Evolutionary conservation across 2,888 invertebrate species (phyloP).

Genomic region (Andrena flavipes): DNA sequence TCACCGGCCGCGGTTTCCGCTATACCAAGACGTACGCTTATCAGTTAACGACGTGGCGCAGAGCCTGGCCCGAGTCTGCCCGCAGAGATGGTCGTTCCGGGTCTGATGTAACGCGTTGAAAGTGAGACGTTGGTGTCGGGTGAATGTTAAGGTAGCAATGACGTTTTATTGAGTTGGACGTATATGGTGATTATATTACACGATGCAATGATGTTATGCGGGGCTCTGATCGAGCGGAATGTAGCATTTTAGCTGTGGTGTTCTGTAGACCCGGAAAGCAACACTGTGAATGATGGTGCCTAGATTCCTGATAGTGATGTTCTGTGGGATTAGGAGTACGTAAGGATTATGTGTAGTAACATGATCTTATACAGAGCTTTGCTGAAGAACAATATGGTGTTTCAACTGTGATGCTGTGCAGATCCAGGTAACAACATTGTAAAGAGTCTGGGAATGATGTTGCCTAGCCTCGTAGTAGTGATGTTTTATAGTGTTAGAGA

Average conservation of each 20-base stretch:
- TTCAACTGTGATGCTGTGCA: neutral
- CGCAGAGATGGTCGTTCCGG: conserved; percentile 8
- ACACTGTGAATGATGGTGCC: too few relatives aligned
- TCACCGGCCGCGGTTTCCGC: conserved; percentile 35
- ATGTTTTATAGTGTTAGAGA: too few relatives aligned
- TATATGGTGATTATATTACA: too few relatives aligned
- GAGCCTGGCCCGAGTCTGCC: conserved; percentile 4
- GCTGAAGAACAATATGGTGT: neutral
- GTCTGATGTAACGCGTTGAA: neutral
- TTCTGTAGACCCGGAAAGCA: too few relatives aligned
- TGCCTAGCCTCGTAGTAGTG: neutral
- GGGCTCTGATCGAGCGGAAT: too few relatives aligned
- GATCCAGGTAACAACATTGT: neutral
- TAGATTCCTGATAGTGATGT: too few relatives aligned
- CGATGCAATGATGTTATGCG: too few relatives aligned
- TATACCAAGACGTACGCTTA: conserved; percentile 34
- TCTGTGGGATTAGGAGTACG: neutral
- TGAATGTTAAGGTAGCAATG: neutral
- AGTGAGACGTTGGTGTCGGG: neutral
- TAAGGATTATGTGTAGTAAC: too few relatives aligned
- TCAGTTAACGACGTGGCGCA: conserved; percentile 27
- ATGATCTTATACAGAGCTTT: neutral
- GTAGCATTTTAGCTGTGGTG: too few relatives aligned
- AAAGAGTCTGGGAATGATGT: neutral
- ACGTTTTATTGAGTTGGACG: neutral